Base-by-base conservation (phyloP, 2,888 invertebrate genomes). In the Agrilus cyanescens region DNA sequence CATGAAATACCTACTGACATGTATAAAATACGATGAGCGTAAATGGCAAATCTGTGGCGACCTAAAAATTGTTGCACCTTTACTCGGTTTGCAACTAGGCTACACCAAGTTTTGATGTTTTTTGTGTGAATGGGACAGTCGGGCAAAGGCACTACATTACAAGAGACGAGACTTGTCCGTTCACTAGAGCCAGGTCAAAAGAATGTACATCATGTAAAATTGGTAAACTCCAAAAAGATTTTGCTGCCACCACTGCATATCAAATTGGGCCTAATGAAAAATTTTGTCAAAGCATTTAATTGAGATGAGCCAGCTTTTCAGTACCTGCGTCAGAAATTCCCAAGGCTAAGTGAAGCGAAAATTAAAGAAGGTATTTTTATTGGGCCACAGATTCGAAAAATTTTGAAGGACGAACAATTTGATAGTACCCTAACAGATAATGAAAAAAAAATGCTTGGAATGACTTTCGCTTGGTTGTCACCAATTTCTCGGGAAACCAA, bases 111-210 rank as follows among this genome's bases (percentile, higher is more conserved):
- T 32, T 30, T 38, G 41, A 33, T 47, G 43, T 38, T 47, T 43
- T 29, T 49, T n/a, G n/a, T 45, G 46, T 42, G 53, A 55, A 33
- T 56, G 48, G 45, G 50, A 39, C 40, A 46, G 43, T 52, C 10
- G 13, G 31, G 37, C 18, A 18, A 18, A 18, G 5, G 18, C 18
- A 18, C 4, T 18, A 18, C n/a, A n/a, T n/a, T n/a, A n/a, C n/a
- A n/a, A n/a, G n/a, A n/a, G n/a, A n/a, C 36, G 25, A 15, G 36
- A 36, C 15, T 36, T 18, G 15, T 25, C 15, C n/a, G 15, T 36
- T 36, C 36, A 36, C 25, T 36, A 36, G 36, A 36, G 16, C 36
- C 15, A 36, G 15, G 36, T 36, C 2, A 14, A 36, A 36, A 36
- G 36, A 36, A 36, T 36, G 36, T n/a, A n/a, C 36, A 14, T 20